Evolutionary conservation across 2,888 invertebrate genomes (phyloP).

Genomic region (Pristionchus entomophagus): DNA sequence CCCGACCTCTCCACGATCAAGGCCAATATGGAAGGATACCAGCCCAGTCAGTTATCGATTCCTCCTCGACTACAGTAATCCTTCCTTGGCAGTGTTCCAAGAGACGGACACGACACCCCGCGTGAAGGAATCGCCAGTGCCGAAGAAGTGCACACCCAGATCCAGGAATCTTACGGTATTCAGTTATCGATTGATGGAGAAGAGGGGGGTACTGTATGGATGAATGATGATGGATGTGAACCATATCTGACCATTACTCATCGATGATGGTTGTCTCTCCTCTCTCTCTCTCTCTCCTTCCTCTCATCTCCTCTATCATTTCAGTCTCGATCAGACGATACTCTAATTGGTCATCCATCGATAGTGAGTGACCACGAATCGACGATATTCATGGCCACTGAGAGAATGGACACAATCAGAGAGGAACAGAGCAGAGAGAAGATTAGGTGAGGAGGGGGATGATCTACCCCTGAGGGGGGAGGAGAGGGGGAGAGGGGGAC

Average conservation of each 20-base stretch:
- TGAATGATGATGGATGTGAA: background rate
- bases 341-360: conserved; percentile 36
- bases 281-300: no score
- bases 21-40: background rate
- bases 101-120: conserved; percentile 9
- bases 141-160: conserved; percentile 10
- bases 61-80: background rate
- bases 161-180: conserved; percentile 26
- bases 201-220: no score
- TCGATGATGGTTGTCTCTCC: background rate
- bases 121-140: background rate
- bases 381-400: conserved; percentile 19
- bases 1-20: background rate
- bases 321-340: conserved; percentile 46
- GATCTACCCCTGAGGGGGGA: no score
- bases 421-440: background rate
- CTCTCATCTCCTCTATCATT: background rate
- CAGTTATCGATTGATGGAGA: no score
- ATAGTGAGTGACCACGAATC: conserved; percentile 32
- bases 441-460: background rate
- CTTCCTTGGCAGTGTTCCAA: background rate
- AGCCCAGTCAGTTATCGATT: background rate
- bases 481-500: background rate
- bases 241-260: no score
- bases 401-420: background rate